Evolutionary conservation across 2,797 vertebrate species (phyloP), one percentile per base, ranked within the genome.

Genomic region (Malurus leucopterus): DNA sequence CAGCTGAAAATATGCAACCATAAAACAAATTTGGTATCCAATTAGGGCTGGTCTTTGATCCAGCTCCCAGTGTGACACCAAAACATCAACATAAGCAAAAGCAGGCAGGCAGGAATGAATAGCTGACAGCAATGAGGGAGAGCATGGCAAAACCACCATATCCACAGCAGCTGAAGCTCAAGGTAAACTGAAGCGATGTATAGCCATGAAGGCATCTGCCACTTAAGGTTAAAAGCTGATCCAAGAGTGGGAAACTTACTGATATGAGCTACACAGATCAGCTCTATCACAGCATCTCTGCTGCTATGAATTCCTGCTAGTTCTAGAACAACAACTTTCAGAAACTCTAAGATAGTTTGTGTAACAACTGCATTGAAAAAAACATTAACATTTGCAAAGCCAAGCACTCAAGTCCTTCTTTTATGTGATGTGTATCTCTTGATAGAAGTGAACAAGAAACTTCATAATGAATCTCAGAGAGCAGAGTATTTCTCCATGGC

Each of bases 1-100:
- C 32, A 91, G 62, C 32, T 83, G 84, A 89, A 87, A 90, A 77
- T 8, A 74, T 85, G 55, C 40, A 88, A 50, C 47, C 80, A 63
- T 49, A 55, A 90, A 93, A 13, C 34, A 72, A 8, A 57, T 50
- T 49, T 36, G 67, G 34, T 61, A 53, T 41, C 43, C 68, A 32
- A 36, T 7, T 36, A 64, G 24, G 74, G 24, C 32, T 79, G 27
- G 49, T 86, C 57, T 90, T 91, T 79, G 74, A 86, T 86, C 26
- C 57, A 57, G 43, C 19, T 79, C 50, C 34, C 75, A 78, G 13
- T 41, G 32, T 50, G 55, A 87, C 55, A 93, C 26, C 44, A 51
- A 89, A 92, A 51, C 29, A 90, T 62, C 27, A 65, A 80, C 36
- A 62, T 0, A 6, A 86, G 30, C 50, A 68, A 64, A 83, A 89